Base-by-base conservation (phyloP, 1,140 invertebrate species). In the Lithobius niger region DNA sequence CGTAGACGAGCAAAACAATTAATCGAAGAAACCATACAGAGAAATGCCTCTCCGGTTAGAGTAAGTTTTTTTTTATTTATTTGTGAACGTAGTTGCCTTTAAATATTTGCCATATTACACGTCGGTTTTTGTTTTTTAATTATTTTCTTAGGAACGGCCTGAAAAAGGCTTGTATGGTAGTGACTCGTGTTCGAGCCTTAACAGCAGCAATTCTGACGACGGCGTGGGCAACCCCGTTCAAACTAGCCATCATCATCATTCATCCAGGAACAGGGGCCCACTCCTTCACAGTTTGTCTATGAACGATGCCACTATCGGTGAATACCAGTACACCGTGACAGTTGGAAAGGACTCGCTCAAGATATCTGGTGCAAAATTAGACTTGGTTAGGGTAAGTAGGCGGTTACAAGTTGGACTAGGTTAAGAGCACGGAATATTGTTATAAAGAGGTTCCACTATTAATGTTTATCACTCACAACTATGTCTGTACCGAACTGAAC, bases 1-100 rank as follows among this genome's bases (percentile, higher is more conserved):
- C 67, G 21, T 62, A 92, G 88, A 63, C 83, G 87, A 69, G 88
- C 89, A 18, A 90, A 88, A 69, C 82, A 88, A 69, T 71, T 92
- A 64, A 93, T 94, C 65, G 88, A 90, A 70, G 87, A 92, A 67
- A 92, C 88, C 42, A 94, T 94, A 57, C 78, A 86, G 62, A 80
- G 88, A 65, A 93, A 94, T 74, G 86, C 88, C 57, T 92, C 88
- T 25, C 89, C 89, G 44, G 83, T 91, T 54, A 77, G 86, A 63
- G 65, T 58, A 60, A 60, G 57, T 52, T 52, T 2, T 52, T 36
- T 10, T 63, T 55, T 13, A 56, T 59, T 51, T 57, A 59, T 55
- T 18, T 53, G 53, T 18, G 54, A 58, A 57, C 53, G 53, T 57
- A 36, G 31, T 10, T 36, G 6, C n/a, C 31, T n/a, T 36, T 36